These are phyloP conservation scores for Bubo blakistoni DNA, from an alignment of 2,113 vertebrate species.

Conservation along the genomic window DNA sequence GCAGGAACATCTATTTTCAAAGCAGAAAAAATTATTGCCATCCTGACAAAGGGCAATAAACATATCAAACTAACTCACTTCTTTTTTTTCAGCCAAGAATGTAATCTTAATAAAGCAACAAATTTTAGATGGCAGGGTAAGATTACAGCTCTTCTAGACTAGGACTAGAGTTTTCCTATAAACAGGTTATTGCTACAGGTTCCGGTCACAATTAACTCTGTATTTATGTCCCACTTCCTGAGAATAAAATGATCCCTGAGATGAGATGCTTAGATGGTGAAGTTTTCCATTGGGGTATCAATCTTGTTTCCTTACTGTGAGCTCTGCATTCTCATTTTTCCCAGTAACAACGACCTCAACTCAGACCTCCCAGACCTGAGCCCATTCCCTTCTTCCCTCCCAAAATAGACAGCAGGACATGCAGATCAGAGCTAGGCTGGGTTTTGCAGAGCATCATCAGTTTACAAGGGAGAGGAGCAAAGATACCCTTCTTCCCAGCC, in stretches of 20 bases:
- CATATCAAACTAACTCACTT: slow-evolving; percentile 47
- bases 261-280: neutral
- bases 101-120: slow-evolving; percentile 43
- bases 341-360: fast-evolving
- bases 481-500: slow-evolving; percentile 58
- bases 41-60: slow-evolving; percentile 63
- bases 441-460: neutral
- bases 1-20: slow-evolving; percentile 54
- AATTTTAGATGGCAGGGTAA: slow-evolving; percentile 26
- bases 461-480: slow-evolving; percentile 51
- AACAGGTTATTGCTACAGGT: neutral
- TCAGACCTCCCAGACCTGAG: neutral
- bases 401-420: neutral
- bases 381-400: neutral
- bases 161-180: slow-evolving; percentile 10
- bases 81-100: neutral
- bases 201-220: neutral
- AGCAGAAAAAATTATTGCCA: slow-evolving; percentile 34
- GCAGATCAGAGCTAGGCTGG: neutral
- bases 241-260: neutral
- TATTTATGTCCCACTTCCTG: neutral
- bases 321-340: fast-evolving
- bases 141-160: slow-evolving; percentile 18
- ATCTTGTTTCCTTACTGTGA: neutral
- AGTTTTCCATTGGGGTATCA: neutral